phyloP scores from a whole-genome alignment of 2,888 invertebrate species.

The Eudasyphora cyanicolor region DNA sequence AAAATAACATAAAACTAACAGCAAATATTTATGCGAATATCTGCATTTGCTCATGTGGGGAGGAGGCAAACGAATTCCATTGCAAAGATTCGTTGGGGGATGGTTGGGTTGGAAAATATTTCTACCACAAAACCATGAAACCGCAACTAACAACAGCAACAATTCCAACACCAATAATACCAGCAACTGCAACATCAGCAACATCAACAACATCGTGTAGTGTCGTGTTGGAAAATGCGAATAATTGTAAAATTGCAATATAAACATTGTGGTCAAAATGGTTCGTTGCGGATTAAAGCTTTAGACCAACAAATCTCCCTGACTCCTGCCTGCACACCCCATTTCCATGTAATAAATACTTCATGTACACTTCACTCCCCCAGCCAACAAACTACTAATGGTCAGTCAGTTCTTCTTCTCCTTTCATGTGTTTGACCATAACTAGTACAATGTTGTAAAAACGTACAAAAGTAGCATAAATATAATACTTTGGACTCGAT shows the following conservation, averaged over 20 bases:
- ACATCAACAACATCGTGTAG: background rate
- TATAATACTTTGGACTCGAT: background rate
- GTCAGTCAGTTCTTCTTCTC: background rate
- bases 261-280: constrained; percentile 45
- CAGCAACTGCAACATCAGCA: constrained; percentile 10
- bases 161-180: constrained; percentile 26
- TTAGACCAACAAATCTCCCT: background rate
- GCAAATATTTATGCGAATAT: background rate
- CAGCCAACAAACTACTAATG: background rate
- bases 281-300: constrained; percentile 35
- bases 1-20: background rate
- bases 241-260: constrained; percentile 49
- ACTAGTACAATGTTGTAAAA: background rate
- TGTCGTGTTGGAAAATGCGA: constrained; percentile 18
- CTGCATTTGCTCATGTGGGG: background rate
- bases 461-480: background rate
- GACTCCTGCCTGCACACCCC: background rate
- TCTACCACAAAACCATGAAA: constrained; percentile 53
- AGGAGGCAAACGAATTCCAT: background rate
- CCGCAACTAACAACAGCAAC: constrained; percentile 52
- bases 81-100: too few species aligned
- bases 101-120: constrained; percentile 52
- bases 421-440: background rate
- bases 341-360: background rate
- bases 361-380: background rate